Conservation (phyloP, 2,888 invertebrate species). For the Cheilosia vernalis region DNA sequence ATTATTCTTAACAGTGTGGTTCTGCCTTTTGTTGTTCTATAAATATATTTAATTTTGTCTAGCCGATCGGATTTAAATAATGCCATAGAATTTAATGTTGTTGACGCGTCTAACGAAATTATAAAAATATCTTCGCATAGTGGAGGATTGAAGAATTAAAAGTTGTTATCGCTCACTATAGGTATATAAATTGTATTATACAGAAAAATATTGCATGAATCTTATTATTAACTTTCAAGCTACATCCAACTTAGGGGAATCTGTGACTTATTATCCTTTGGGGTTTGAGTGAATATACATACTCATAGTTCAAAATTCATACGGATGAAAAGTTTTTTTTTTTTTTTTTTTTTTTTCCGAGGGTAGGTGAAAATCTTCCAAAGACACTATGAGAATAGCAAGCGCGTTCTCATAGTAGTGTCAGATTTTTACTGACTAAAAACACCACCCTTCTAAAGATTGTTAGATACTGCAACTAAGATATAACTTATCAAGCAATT, state of each 20-base stretch:
- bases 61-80: slow-evolving; percentile 43
- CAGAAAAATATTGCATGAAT: background rate
- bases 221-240: slow-evolving; percentile 1
- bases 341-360: no score
- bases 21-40: slow-evolving; percentile 10
- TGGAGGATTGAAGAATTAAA: slow-evolving; percentile 4
- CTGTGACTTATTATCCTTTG: no score
- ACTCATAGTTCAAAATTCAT: no score
- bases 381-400: no score
- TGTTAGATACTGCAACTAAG: no score
- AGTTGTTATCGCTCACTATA: background rate
- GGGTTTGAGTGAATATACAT: no score
- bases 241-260: background rate
- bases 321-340: no score
- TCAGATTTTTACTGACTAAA: no score
- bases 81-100: slow-evolving; percentile 45
- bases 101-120: slow-evolving; percentile 35
- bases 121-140: slow-evolving; percentile 11
- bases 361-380: no score
- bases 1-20: slow-evolving; percentile 10
- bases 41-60: slow-evolving; percentile 45
- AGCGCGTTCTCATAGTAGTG: no score
- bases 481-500: no score
- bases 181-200: slow-evolving; percentile 1
- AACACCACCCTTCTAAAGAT: no score